A percentile compares a stretch with the other conserved stretches of the same genome.
These are phyloP conservation scores for Halcyon senegalensis DNA, from an alignment of 2,113 vertebrate species.

Conservation along the genomic window DNA sequence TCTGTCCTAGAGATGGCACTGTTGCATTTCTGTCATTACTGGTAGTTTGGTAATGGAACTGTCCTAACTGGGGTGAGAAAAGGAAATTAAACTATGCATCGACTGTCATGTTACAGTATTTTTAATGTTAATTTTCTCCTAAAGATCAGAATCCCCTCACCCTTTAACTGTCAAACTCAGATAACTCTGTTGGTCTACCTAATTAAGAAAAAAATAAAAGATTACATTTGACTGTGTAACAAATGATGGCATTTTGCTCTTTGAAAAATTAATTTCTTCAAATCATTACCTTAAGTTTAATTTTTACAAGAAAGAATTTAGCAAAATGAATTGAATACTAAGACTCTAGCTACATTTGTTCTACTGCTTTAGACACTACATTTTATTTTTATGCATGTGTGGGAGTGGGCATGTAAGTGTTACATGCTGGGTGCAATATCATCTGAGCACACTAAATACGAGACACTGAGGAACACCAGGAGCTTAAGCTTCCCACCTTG, in stretches of 20 bases:
- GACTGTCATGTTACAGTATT: neutral
- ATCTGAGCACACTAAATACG: neutral
- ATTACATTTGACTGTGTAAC: constrained; percentile 32
- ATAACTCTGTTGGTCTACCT: constrained; percentile 61
- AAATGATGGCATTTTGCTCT: constrained; percentile 38
- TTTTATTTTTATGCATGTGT: neutral
- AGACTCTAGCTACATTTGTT: neutral
- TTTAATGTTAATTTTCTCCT: neutral
- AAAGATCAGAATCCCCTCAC: constrained; percentile 12
- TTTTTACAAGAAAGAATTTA: constrained; percentile 5
- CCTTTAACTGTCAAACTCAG: constrained; percentile 32
- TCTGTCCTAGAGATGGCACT: constrained; percentile 76
- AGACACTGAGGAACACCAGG: neutral
- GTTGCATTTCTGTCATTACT: constrained; percentile 43
- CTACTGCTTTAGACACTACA: neutral
- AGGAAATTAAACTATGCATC: constrained; percentile 12
- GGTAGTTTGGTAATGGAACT: neutral
- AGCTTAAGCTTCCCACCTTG: neutral
- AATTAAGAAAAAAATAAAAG: constrained; percentile 21
- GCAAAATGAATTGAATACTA: constrained; percentile 10
- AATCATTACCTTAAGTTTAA: neutral
- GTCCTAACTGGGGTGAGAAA: neutral
- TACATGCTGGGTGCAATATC: neutral
- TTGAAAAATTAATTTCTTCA: constrained; percentile 42
- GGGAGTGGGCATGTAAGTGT: neutral